These are phyloP conservation scores for Slavum lentiscoides DNA, from an alignment of 2,888 invertebrate genomes.

Conservation along the genomic window DNA sequence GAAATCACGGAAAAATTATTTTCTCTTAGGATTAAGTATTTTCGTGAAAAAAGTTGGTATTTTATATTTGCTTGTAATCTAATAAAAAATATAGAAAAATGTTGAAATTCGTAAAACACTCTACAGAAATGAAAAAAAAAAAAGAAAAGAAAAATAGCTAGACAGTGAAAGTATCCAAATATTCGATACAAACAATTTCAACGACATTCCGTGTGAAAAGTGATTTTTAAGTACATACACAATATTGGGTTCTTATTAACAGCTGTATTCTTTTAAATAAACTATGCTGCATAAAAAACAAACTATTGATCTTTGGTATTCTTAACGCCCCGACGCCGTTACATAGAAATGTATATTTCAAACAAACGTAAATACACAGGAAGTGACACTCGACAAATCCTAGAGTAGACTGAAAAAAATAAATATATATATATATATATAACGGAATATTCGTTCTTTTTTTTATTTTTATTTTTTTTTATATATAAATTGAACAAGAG, in stretches of 20 bases:
- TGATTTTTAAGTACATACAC: slow-evolving; percentile 11
- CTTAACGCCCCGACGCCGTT: neutral
- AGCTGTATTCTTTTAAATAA: neutral
- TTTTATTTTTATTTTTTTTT: neutral
- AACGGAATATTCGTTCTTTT: neutral
- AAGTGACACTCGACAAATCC: slow-evolving; percentile 10
- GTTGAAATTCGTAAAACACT: slow-evolving; percentile 2
- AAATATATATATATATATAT: no score
- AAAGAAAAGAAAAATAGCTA: neutral
- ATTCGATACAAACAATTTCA: neutral
- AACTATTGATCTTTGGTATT: slow-evolving; percentile 19
- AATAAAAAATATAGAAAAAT: slow-evolving; percentile 1
- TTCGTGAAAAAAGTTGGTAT: slow-evolving; percentile 3
- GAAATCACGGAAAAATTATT: slow-evolving; percentile 5
- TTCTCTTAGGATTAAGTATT: neutral
- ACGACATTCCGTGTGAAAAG: neutral
- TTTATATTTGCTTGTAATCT: neutral
- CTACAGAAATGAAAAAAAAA: neutral
- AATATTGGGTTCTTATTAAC: neutral
- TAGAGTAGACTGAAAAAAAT: neutral
- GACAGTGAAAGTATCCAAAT: slow-evolving; percentile 3
- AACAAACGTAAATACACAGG: slow-evolving; percentile 10
- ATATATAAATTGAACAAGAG: neutral
- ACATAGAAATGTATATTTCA: neutral
- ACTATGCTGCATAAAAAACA: neutral